Evolutionary conservation across 2,113 vertebrate species (phyloP).

Genomic region (Lagopus muta): DNA sequence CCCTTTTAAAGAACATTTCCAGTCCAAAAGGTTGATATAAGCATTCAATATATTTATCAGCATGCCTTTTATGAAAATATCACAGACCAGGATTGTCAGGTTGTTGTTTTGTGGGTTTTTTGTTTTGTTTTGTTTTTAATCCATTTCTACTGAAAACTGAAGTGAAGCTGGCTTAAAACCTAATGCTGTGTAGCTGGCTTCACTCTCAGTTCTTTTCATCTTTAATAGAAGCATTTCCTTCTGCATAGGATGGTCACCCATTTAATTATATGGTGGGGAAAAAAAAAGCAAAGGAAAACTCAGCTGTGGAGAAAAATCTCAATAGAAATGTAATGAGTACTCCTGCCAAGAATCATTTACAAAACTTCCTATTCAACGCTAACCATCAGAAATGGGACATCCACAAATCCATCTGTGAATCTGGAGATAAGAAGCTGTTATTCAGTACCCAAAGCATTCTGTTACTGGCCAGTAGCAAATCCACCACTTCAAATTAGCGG

Average conservation of each 20-base stretch:
- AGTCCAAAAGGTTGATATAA: not conserved
- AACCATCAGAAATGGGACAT: conserved; percentile 21
- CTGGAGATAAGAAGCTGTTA: conserved; percentile 50
- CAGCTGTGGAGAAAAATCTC: conserved; percentile 57
- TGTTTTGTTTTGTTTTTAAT: too few relatives aligned
- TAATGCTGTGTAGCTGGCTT: not conserved
- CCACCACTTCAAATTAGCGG: not conserved
- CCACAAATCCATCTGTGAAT: conserved; percentile 44
- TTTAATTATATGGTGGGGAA: conserved; percentile 48
- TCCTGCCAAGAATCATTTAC: conserved; percentile 61
- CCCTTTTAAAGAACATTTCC: not conserved
- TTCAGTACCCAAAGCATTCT: conserved; percentile 26
- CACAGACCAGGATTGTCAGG: not conserved
- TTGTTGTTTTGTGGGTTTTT: too few relatives aligned
- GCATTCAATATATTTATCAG: not conserved
- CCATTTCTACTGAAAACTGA: not conserved
- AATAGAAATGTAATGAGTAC: conserved; percentile 38
- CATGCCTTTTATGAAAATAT: not conserved
- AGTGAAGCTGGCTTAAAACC: conserved; percentile 33
- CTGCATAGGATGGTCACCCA: conserved; percentile 46
- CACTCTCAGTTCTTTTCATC: conserved; percentile 45
- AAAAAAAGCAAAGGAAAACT: conserved; percentile 14
- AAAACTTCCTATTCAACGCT: conserved; percentile 56
- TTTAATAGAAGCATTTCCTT: conserved; percentile 46
- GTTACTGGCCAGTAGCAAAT: conserved; percentile 5